Evolutionary conservation across 2,888 invertebrate species (phyloP).

Genomic region (Melinopterus prodromus): DNA sequence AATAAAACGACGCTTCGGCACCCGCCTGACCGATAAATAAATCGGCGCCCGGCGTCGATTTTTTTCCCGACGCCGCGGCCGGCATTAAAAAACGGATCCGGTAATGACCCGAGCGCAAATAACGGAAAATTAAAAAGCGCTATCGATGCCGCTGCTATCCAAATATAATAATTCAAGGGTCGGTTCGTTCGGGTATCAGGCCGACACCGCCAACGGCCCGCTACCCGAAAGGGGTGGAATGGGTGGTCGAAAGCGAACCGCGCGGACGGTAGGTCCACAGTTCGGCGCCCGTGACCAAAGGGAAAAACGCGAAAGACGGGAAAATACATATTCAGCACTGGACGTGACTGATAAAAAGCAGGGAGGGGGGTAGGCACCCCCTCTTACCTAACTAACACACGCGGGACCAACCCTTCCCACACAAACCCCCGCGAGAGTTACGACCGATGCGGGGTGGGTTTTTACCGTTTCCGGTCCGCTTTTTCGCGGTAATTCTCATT

Average conservation of each 20-base stretch:
- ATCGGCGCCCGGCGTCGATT: background rate
- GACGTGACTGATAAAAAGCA: constrained; percentile 14
- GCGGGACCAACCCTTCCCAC: background rate
- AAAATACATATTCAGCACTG: constrained; percentile 24
- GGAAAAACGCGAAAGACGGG: constrained; percentile 23
- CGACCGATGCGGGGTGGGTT: background rate
- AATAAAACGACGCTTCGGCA: no score
- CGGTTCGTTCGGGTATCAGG: background rate
- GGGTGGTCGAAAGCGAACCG: background rate
- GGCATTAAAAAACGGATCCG: constrained; percentile 10
- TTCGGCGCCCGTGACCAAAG: constrained; percentile 6
- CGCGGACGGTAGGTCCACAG: background rate
- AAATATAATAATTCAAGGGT: constrained; percentile 25
- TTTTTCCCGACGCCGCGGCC: background rate
- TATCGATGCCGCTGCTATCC: constrained; percentile 21
- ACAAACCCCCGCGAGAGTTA: background rate
- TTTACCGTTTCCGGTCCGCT: background rate
- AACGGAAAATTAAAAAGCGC: constrained; percentile 23
- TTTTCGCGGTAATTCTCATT: background rate
- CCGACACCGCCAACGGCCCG: constrained; percentile 10
- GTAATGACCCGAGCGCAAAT: constrained; percentile 8
- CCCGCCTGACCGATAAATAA: background rate
- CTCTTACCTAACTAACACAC: constrained; percentile 7
- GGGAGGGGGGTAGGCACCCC: background rate
- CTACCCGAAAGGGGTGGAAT: background rate